Evolutionary conservation across 2,888 invertebrate species (phyloP), one percentile per base, ranked within the genome.

Genomic region (Nineta flava): DNA sequence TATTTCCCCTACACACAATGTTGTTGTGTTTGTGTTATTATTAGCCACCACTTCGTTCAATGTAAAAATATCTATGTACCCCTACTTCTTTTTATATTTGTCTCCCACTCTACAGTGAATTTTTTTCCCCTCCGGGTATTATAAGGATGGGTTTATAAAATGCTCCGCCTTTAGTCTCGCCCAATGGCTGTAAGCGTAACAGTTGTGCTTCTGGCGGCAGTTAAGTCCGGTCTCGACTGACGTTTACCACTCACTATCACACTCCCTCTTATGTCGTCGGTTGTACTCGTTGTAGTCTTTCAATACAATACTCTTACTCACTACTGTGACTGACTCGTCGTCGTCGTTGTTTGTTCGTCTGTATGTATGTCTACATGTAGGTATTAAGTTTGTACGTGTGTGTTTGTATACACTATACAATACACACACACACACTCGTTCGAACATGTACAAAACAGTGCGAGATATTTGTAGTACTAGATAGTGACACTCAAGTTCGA

Each of bases 51-150:
- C 41, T 26, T 16, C 35, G 16, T 62, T 63, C 66, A 65, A 67
- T 65, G 66, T 66, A 67, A 67, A 67, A 68, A 67, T 65, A 49
- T 54, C 35, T 59, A 64, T 38, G n/a, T 4, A 63, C 63, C 67
- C 67, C 67, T 68, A 66, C 64, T 65, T 67, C 65, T 67, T 66
- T 69, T 65, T 44, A 21, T 62, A 61, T 58, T 58, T 55, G 57
- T 61, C 63, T 61, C 59, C 61, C 64, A 63, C 61, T 57, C 57
- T 59, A 6, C 7, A 57, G 51, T 53, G 49, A 34, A 62, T 60
- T 61, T 64, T 71, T 71, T 72, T 71, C 71, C 69, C 71, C 71
- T 66, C 68, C 67, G 66, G 56, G 62, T 61, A 62, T 61, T 61
- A 62, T 61, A 58, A 56, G 58, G 57, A 50, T 57, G 61, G 60